Conservation (phyloP, 2,888 invertebrate genomes). For the Camptogramma bilineatum region DNA sequence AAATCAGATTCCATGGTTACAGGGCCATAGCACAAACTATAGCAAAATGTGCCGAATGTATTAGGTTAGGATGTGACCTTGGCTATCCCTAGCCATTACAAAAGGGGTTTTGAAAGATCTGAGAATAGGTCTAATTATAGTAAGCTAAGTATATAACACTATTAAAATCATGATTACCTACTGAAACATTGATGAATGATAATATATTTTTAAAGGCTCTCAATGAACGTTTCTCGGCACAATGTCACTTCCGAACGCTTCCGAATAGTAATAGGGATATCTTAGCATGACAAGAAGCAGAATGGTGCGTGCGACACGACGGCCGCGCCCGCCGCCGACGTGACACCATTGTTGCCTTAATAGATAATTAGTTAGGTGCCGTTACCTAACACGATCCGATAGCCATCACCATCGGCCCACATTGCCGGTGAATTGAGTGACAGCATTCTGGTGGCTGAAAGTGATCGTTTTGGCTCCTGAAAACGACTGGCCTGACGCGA, state of each 20-base stretch:
- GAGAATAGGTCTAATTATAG: no score
- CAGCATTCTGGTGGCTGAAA: constrained; percentile 8
- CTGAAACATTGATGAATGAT: no score
- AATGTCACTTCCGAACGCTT: constrained; percentile 29
- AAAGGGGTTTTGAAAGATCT: no score
- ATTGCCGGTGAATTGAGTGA: constrained; percentile 47
- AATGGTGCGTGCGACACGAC: constrained; percentile 60
- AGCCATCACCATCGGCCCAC: constrained; percentile 65
- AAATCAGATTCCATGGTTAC: no score
- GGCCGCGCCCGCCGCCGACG: constrained; percentile 61
- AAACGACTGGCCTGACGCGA: neutral
- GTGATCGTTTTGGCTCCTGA: neutral
- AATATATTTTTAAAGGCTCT: no score
- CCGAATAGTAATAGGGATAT: constrained; percentile 31
- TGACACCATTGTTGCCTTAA: constrained; percentile 81
- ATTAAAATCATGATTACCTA: no score
- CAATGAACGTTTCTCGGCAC: constrained; percentile 9
- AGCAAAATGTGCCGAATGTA: no score
- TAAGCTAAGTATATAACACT: no score
- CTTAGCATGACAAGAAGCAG: constrained; percentile 36
- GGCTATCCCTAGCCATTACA: no score
- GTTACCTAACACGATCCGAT: constrained; percentile 77
- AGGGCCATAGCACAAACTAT: no score
- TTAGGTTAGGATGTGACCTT: no score
- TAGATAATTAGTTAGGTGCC: constrained; percentile 82